These are phyloP conservation scores for Chanos chanos DNA, from an alignment of 2,797 vertebrate species.

Conservation along the genomic window DNA sequence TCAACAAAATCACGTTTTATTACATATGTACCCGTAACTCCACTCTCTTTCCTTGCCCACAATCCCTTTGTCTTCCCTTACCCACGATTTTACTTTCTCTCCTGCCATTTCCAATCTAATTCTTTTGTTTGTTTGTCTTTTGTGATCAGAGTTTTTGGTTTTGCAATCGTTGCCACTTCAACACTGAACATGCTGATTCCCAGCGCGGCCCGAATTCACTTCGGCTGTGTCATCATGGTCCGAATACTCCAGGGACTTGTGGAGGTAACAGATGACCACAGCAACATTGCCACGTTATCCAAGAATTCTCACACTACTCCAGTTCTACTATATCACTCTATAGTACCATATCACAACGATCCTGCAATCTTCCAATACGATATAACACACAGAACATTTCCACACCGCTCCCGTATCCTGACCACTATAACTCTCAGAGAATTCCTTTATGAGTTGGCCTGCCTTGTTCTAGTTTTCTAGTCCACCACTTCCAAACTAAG, in stretches of 20 bases:
- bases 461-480: too few species aligned
- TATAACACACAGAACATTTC: too few species aligned
- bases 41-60: neutral
- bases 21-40: neutral
- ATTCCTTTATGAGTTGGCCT: too few species aligned
- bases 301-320: too few species aligned
- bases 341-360: too few species aligned
- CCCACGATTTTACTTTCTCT: too few species aligned
- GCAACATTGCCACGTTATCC: too few species aligned
- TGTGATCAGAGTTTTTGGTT: conserved; percentile 91
- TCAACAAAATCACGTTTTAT: neutral
- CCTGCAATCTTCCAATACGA: too few species aligned
- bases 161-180: conserved; percentile 88
- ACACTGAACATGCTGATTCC: conserved; percentile 87
- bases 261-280: conserved; percentile 73
- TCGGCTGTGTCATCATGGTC: conserved; percentile 85
- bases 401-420: too few species aligned
- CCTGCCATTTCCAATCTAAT: neutral
- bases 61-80: neutral
- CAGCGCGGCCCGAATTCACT: conserved; percentile 80
- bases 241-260: conserved; percentile 86
- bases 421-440: too few species aligned
- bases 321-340: too few species aligned
- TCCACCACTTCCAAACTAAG: too few species aligned
- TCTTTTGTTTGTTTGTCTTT: neutral